These are phyloP conservation scores for Poeciliopsis infans DNA, from an alignment of 2,797 vertebrate genomes.

Conservation along the genomic window DNA sequence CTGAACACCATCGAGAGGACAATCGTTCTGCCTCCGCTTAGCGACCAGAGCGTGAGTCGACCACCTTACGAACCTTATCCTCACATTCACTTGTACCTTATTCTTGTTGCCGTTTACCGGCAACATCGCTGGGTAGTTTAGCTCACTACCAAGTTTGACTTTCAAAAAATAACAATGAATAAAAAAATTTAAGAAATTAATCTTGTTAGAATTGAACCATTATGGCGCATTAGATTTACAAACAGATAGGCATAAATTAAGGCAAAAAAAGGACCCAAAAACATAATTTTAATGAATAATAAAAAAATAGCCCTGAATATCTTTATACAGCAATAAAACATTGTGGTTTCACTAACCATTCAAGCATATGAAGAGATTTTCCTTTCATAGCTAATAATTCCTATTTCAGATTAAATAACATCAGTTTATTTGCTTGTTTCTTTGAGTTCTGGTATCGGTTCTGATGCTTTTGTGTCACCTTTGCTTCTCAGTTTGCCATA, in stretches of 20 bases:
- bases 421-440: not conserved
- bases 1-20: conserved; percentile 95
- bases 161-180: not conserved
- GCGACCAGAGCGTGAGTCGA: conserved; percentile 91
- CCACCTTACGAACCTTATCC: conserved; percentile 4
- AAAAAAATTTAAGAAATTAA: not conserved
- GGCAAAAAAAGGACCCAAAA: not conserved
- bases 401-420: not conserved
- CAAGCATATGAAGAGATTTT: not conserved
- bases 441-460: not conserved
- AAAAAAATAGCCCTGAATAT: not conserved
- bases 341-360: not conserved
- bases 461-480: not conserved
- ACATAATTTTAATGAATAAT: not conserved
- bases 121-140: not conserved
- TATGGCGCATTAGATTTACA: not conserved
- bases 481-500: not conserved
- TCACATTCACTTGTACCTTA: too few relatives aligned
- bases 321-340: not conserved
- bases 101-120: not conserved
- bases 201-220: not conserved
- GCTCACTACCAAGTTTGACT: not conserved
- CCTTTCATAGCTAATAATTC: not conserved
- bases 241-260: not conserved
- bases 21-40: conserved; percentile 94